These are phyloP conservation scores for Melanophora roralis DNA, from an alignment of 2,888 invertebrate species.

Conservation along the genomic window DNA sequence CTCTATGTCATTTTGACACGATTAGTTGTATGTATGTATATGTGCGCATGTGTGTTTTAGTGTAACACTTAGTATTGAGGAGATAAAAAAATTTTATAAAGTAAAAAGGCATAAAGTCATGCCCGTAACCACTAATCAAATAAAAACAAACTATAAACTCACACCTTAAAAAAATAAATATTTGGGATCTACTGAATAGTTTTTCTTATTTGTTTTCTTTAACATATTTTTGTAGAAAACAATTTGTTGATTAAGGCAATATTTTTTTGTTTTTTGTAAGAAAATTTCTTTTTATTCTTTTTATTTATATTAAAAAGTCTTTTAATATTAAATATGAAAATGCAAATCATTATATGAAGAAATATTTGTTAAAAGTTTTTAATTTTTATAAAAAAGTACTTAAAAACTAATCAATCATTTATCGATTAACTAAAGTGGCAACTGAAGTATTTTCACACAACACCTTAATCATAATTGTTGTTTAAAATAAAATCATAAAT, in stretches of 20 bases:
- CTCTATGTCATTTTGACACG: constrained; percentile 55
- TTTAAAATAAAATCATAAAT: not conserved
- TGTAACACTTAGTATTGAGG: not conserved
- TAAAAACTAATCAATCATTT: constrained; percentile 41
- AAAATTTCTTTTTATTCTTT: no score
- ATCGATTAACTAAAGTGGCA: not conserved
- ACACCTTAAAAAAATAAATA: not conserved
- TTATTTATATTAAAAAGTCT: not conserved
- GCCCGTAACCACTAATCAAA: not conserved
- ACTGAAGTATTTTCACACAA: not conserved
- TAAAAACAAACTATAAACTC: not conserved
- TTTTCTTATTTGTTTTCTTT: no score
- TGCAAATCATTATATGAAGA: not conserved
- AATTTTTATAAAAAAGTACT: not conserved
- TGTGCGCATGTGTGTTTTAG: not conserved
- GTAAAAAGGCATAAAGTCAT: not conserved
- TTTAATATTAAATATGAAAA: not conserved
- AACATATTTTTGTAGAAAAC: no score
- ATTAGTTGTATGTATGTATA: constrained; percentile 23
- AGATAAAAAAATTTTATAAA: not conserved
- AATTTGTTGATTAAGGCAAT: no score
- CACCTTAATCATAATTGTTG: not conserved
- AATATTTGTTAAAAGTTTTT: not conserved
- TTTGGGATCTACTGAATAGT: not conserved
- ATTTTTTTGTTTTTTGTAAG: no score